A percentile compares a stretch with the other conserved stretches of the same genome.
phyloP scores from a whole-genome alignment of 2,113 vertebrate species.

The Rallus limicola region DNA sequence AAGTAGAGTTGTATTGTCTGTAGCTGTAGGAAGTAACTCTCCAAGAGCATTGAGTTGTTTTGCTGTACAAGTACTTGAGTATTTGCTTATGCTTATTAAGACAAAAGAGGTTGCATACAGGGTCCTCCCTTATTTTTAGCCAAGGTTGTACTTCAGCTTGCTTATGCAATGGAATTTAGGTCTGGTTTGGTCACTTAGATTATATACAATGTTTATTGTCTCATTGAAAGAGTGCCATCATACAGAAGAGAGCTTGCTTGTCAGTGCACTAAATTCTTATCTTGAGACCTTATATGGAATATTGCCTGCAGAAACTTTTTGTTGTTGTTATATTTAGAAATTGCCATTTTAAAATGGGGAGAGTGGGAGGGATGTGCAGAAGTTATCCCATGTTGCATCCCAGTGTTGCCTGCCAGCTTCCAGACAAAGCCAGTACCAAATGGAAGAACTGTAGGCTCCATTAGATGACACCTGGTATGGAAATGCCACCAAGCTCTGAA shows the following conservation, averaged over 20 bases:
- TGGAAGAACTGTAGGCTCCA: neutral
- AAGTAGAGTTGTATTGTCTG: neutral
- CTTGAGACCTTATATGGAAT: neutral
- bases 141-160: neutral
- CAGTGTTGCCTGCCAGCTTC: accelerated
- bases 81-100: neutral
- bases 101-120: neutral
- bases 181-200: neutral
- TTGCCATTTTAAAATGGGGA: neutral
- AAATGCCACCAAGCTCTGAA: neutral
- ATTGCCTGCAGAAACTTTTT: neutral
- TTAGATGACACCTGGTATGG: neutral
- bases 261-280: neutral
- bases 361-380: neutral
- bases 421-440: neutral
- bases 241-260: neutral
- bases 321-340: neutral
- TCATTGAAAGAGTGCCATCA: neutral
- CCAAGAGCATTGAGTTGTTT: neutral
- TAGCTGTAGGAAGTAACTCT: neutral
- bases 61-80: neutral
- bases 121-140: neutral
- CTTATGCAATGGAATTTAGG: neutral
- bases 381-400: neutral
- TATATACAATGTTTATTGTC: neutral